Conservation (phyloP, 2,113 vertebrate species). For the Atherinomorus stipes region DNA sequence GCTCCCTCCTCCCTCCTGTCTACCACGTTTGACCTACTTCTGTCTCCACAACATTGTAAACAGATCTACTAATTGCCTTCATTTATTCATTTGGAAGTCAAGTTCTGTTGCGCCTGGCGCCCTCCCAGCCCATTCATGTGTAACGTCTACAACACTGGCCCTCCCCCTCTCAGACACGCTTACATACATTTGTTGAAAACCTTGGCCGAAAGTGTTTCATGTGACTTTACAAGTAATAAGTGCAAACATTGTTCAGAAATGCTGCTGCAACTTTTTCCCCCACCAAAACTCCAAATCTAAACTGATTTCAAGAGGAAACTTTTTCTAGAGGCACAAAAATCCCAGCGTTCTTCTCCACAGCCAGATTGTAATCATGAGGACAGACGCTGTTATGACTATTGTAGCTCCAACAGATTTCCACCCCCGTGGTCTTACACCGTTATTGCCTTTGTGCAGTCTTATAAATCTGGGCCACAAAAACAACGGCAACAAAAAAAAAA, state of each 20-base stretch:
- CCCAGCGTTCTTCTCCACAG: slow-evolving; percentile 10
- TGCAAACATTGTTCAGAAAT: slow-evolving; percentile 9
- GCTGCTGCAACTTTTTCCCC: not conserved
- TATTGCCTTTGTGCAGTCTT: slow-evolving; percentile 61
- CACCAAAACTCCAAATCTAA: slow-evolving; percentile 11
- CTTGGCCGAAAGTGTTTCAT: slow-evolving; percentile 42
- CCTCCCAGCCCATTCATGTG: slow-evolving; percentile 73
- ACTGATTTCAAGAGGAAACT: slow-evolving; percentile 17
- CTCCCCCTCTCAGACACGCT: slow-evolving; percentile 31
- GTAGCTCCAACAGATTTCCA: slow-evolving; percentile 44
- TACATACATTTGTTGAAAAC: slow-evolving; percentile 29
- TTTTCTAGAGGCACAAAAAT: slow-evolving; percentile 3
- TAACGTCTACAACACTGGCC: slow-evolving; percentile 67
- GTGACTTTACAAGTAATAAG: not conserved
- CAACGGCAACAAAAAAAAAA: slow-evolving; percentile 27
- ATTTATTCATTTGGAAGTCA: slow-evolving; percentile 84
- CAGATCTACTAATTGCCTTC: slow-evolving; percentile 81
- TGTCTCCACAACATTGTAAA: slow-evolving; percentile 78
- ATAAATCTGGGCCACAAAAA: slow-evolving; percentile 58
- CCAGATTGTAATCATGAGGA: slow-evolving; percentile 42
- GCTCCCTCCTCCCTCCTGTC: slow-evolving; percentile 57
- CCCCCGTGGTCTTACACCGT: slow-evolving; percentile 48
- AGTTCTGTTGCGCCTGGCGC: slow-evolving; percentile 74
- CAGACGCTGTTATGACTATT: slow-evolving; percentile 54
- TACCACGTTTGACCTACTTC: slow-evolving; percentile 80